Base-by-base conservation (phyloP, 2,888 invertebrate genomes). In the Drosophila borealis region DNA sequence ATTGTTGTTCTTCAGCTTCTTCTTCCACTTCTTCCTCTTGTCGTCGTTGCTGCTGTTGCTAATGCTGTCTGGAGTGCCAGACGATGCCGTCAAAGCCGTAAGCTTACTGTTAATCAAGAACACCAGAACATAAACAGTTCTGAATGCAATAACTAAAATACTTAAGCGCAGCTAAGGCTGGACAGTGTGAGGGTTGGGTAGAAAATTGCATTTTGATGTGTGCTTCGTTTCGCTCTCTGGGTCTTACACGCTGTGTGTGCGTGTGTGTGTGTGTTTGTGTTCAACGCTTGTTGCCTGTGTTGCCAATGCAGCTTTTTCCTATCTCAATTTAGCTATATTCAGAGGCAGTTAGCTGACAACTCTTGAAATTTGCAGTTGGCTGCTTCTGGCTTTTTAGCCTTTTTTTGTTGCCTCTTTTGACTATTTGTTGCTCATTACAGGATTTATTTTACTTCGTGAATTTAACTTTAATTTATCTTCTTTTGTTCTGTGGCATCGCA, bases 101-200 rank as follows among this genome's bases (percentile, higher is more conserved):
- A 66, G 88, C 67, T 71, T 59, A 65, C 14, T 67, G 68, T 66
- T 75, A 80, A 86, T 80, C 86, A 60, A 14, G 61, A 81, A 69
- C 75, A 66, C 48, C 77, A 62, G 42, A 50, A 71, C 65, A 67
- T 59, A 71, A 72, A 86, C 72, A 66, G 68, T 68, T 56, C 62
- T 63, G 61, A 76, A 64, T 73, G 68, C 65, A 82, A 71, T 80
- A 76, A 65, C 60, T 76, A 59, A 66, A 64, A 61, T 81, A 72
- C 48, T n/a, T 25, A 5, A 39, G 9, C 33, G 10, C 21, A 29
- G n/a, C 10, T n/a, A 33, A 13, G 33, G 29, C 37, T 14, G 17
- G 34, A 10, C 11, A 29, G 2, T 25, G 14, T 2, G 10, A 13
- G 44, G 9, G 11, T n/a, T 21, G 36, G 33, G 21, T n/a, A 21